phyloP scores from a whole-genome alignment of 2,888 invertebrate genomes.

The Augochlorella aurata region DNA sequence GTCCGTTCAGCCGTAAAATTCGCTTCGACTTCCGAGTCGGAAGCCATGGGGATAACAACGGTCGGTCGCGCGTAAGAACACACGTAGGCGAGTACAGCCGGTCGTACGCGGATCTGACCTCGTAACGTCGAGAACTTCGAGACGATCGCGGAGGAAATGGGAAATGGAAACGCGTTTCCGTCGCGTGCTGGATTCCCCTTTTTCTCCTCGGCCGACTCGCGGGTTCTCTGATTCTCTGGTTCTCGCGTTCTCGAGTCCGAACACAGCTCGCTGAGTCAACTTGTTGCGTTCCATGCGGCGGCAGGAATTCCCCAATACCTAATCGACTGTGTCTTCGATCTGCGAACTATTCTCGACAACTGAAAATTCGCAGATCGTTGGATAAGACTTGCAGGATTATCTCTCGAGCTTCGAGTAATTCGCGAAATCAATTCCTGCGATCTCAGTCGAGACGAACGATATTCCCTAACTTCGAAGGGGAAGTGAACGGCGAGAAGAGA shows the following conservation, averaged over 20 bases:
- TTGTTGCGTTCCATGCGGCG: constrained; percentile 25
- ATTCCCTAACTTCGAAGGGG: background rate
- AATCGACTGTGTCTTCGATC: background rate
- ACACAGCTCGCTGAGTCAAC: constrained; percentile 29
- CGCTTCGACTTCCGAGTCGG: constrained; percentile 20
- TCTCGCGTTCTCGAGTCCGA: background rate
- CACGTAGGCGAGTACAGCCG: constrained; percentile 33
- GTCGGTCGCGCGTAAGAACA: constrained; percentile 10
- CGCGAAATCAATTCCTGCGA: background rate
- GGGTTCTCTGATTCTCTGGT: too few species aligned
- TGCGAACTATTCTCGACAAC: background rate
- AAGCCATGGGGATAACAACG: constrained; percentile 14
- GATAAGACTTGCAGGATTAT: background rate
- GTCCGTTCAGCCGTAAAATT: background rate
- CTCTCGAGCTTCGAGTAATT: background rate
- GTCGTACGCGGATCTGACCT: constrained; percentile 64
- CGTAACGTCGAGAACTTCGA: constrained; percentile 53
- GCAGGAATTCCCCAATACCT: constrained; percentile 29
- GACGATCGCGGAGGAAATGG: constrained; percentile 52
- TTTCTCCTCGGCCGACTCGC: background rate
- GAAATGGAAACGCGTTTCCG: constrained; percentile 49
- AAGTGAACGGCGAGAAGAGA: constrained; percentile 17
- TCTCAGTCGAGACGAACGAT: background rate
- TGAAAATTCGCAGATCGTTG: background rate
- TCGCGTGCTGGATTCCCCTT: constrained; percentile 25